phyloP scores from a whole-genome alignment of 1,140 invertebrate genomes.

The Heliconius himera region DNA sequence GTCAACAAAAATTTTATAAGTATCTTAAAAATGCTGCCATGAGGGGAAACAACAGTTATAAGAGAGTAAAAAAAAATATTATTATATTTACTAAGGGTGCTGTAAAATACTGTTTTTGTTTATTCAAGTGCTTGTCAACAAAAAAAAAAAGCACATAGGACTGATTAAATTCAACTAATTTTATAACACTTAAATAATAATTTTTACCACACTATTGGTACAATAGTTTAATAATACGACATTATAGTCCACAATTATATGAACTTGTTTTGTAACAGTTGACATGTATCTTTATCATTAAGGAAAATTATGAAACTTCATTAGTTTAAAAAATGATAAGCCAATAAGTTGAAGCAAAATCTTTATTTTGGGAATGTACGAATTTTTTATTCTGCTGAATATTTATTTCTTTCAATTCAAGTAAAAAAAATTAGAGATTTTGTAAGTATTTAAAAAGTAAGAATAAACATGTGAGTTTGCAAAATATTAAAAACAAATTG shows the following conservation, averaged over 20 bases:
- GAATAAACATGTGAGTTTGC: not conserved
- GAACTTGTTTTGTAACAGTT: not conserved
- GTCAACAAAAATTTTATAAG: not conserved
- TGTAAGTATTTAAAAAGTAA: no score
- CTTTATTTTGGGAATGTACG: not conserved
- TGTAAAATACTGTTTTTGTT: no score
- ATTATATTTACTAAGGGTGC: no score
- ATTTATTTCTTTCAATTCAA: not conserved
- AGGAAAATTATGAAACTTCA: slow-evolving; percentile 1
- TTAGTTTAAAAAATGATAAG: not conserved
- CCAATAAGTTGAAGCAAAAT: not conserved
- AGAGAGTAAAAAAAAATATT: no score
- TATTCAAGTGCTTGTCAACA: no score
- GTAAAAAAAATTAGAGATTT: no score
- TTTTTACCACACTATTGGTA: not conserved
- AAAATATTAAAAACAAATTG: not conserved
- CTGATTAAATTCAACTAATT: no score
- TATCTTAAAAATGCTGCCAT: not conserved
- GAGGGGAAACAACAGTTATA: not conserved
- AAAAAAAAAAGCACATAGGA: no score
- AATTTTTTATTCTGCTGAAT: not conserved
- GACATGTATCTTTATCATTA: not conserved
- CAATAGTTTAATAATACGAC: not conserved
- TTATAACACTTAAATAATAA: not conserved
- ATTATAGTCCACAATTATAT: not conserved